Conservation (phyloP, 2,888 invertebrate genomes). For the Euproctis similis region DNA sequence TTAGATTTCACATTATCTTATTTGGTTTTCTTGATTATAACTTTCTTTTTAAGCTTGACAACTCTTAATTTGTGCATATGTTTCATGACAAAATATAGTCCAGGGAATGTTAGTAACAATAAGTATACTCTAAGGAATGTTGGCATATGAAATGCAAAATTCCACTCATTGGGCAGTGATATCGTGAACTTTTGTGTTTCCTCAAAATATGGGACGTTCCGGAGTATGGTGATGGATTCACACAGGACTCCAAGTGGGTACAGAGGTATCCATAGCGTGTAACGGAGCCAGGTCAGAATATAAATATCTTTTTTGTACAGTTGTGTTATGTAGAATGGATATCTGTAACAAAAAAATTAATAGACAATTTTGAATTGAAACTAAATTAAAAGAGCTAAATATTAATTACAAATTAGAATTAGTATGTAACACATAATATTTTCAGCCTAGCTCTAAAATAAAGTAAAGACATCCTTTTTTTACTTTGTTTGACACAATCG, state of each 20-base stretch:
- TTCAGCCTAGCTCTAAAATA: too few relatives aligned
- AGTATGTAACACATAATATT: too few relatives aligned
- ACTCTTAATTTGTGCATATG: conserved; percentile 88
- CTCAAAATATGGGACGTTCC: conserved; percentile 93
- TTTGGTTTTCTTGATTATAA: conserved; percentile 60
- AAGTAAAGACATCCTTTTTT: too few relatives aligned
- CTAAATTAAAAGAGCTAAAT: too few relatives aligned
- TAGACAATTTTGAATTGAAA: too few relatives aligned
- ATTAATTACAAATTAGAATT: too few relatives aligned
- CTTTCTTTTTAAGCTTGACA: conserved; percentile 77
- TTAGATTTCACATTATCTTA: conserved; percentile 23
- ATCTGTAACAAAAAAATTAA: too few relatives aligned
- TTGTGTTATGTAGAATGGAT: conserved; percentile 93
- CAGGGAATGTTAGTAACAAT: conserved; percentile 84
- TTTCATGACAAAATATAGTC: conserved; percentile 84
- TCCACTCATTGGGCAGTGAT: conserved; percentile 87
- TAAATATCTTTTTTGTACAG: conserved; percentile 83
- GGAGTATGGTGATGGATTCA: conserved; percentile 87
- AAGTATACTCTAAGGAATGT: conserved; percentile 86
- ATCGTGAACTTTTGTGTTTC: conserved; percentile 86
- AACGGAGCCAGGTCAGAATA: conserved; percentile 92
- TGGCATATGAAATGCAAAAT: conserved; percentile 91
- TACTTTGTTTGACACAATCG: too few relatives aligned
- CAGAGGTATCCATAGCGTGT: conserved; percentile 94
- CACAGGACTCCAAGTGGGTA: conserved; percentile 93